Conservation (phyloP, 2,113 vertebrate species). For the Atrichornis clamosus region DNA sequence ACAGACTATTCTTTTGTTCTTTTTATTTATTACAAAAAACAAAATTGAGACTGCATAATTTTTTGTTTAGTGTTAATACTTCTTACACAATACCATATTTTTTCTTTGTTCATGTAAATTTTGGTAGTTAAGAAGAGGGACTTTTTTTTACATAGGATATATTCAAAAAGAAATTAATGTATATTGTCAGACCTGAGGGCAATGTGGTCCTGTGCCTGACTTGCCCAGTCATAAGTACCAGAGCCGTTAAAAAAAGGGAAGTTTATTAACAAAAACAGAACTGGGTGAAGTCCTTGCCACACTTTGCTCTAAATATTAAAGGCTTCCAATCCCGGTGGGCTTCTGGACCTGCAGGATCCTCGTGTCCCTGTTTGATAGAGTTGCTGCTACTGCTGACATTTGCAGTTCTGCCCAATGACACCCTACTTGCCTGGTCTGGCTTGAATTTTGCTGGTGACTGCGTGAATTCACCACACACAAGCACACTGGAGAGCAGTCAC, state of each 20-base stretch:
- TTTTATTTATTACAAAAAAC: background rate
- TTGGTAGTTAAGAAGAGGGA: background rate
- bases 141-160: background rate
- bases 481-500: background rate
- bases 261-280: background rate
- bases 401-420: background rate
- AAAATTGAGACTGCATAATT: background rate
- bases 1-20: background rate
- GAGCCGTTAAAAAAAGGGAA: background rate
- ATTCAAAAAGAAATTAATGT: background rate
- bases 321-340: accelerated
- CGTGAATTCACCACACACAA: background rate
- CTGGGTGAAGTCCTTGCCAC: background rate
- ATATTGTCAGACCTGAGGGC: background rate
- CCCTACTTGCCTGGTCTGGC: background rate
- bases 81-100: background rate
- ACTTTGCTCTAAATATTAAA: background rate
- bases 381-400: background rate
- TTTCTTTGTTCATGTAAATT: background rate
- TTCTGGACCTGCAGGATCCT: background rate
- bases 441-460: background rate
- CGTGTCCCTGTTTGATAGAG: background rate
- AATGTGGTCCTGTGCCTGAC: background rate
- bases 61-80: background rate
- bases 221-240: background rate